phyloP scores from a whole-genome alignment of 64 coral and sea anemone genomes.

The Astreopora myriophthalma region DNA sequence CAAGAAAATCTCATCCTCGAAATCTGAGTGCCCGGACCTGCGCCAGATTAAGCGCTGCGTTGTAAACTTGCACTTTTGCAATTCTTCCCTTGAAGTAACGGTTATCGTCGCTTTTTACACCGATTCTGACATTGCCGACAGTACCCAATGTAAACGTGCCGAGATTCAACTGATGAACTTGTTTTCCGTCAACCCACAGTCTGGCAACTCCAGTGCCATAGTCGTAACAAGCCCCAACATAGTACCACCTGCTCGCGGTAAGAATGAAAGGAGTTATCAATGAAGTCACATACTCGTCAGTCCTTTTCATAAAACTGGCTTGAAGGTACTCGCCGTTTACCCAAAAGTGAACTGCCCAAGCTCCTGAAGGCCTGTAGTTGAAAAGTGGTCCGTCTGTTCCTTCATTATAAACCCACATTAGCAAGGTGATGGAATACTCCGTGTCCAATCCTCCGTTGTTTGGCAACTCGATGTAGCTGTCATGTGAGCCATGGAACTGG shows the following conservation, averaged over 20 bases:
- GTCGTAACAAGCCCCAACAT: conserved; percentile 65
- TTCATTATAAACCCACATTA: conserved; percentile 79
- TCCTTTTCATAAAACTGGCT: conserved; percentile 56
- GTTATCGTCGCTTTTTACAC: conserved; percentile 64
- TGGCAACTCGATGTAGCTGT: conserved; percentile 79
- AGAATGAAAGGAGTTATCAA: conserved; percentile 9
- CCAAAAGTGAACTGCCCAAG: conserved; percentile 66
- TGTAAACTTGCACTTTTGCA: conserved; percentile 71
- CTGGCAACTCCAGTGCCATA: conserved; percentile 48
- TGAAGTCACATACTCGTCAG: neutral
- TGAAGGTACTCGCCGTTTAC: conserved; percentile 44
- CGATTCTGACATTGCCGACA: conserved; percentile 64
- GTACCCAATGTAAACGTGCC: conserved; percentile 30
- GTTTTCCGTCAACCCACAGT: conserved; percentile 55
- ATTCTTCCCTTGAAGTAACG: conserved; percentile 76
- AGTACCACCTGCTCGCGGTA: conserved; percentile 66
- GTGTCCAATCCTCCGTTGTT: conserved; percentile 86
- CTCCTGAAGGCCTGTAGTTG: conserved; percentile 53
- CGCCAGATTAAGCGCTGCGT: conserved; percentile 44
- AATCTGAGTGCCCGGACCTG: conserved; percentile 16
- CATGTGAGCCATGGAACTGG: conserved; percentile 42
- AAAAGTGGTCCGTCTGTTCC: conserved; percentile 68
- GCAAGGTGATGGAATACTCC: conserved; percentile 63
- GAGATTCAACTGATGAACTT: conserved; percentile 17
- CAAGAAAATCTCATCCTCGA: conserved; percentile 1